Percentiles rank a stretch among this genome's conserved stretches.
These are phyloP conservation scores for Pangasianodon gigas DNA, from an alignment of 2,113 vertebrate genomes.

Conservation along the genomic window DNA sequence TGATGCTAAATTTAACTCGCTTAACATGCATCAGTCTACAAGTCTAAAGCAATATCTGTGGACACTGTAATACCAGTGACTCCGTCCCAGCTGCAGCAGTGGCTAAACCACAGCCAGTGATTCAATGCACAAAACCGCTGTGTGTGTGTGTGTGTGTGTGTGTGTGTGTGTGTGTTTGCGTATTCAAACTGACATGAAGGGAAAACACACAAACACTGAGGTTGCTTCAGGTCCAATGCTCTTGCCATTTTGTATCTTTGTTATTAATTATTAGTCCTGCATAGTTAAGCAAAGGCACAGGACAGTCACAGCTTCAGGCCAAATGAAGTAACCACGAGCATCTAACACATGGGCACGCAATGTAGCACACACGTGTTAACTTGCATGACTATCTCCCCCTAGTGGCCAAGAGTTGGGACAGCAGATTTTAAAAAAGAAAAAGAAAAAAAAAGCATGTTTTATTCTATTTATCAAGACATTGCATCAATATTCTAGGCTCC, in stretches of 20 bases:
- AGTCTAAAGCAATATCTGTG: background rate
- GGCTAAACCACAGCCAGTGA: slow-evolving; percentile 21
- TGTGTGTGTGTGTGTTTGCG: background rate
- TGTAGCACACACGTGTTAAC: background rate
- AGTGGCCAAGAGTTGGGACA: slow-evolving; percentile 54
- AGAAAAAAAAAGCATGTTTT: background rate
- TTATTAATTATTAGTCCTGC: slow-evolving; percentile 15
- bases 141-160: background rate
- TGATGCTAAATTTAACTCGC: slow-evolving; percentile 3
- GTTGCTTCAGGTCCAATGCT: background rate
- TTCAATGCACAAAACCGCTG: background rate
- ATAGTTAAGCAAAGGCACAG: background rate
- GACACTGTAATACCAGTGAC: background rate
- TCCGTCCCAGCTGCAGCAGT: background rate
- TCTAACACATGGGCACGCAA: background rate
- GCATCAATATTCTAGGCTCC: background rate
- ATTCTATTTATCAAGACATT: background rate
- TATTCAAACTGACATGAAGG: background rate
- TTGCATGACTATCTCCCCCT: slow-evolving; percentile 54
- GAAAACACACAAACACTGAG: background rate
- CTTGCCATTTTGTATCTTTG: background rate
- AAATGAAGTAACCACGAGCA: slow-evolving; percentile 13
- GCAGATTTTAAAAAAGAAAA: background rate
- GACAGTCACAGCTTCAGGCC: background rate
- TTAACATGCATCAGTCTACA: background rate